Evolutionary conservation across 2,888 invertebrate genomes (phyloP), one percentile per base, ranked within the genome.

Genomic region (Andrena bicolor): DNA sequence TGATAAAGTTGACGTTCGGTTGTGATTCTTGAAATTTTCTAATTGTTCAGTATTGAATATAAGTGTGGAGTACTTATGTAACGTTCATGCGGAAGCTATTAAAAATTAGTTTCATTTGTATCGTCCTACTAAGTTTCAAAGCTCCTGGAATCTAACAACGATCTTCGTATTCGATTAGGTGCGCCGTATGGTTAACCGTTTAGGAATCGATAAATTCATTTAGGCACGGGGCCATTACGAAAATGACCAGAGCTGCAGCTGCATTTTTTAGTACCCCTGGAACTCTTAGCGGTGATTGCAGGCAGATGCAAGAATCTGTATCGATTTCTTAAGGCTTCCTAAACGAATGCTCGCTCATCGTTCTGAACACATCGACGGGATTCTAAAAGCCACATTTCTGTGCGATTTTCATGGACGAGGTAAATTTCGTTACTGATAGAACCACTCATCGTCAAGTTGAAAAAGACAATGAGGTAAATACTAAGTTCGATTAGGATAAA

Each of bases 221-320:
- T 78, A 41, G 51, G 41, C 41, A 69, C 63, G 51, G 16, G 28
- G 58, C 76, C 70, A 72, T 87, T 73, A 69, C 13, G 60, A 70
- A 66, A 77, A 69, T 79, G 80, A 77, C 20, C 69, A 28, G 53
- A 72, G 63, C 30, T 83, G 81, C 89, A 89, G 89, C 89, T 89
- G 89, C 76, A 87, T 60, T 82, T 61, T 76, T 75, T 68, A 51
- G 56, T 60, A 49, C 63, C 72, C 72, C 76, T 51, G 35, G 72
- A 16, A 71, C 79, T 81, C 60, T 82, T 81, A 86, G 64, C 56
- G 77, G 56, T 89, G 89, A 90, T 89, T 89, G 78, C 81, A 51
- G 79, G 74, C 90, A 90, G 90, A 90, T 90, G 90, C 74, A 51
- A 26, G 68, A 6, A 48, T 10, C 49, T 48, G 76, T 81, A 89